phyloP scores from a whole-genome alignment of 2,113 vertebrate species.

The Genyomyrus donnyi region DNA sequence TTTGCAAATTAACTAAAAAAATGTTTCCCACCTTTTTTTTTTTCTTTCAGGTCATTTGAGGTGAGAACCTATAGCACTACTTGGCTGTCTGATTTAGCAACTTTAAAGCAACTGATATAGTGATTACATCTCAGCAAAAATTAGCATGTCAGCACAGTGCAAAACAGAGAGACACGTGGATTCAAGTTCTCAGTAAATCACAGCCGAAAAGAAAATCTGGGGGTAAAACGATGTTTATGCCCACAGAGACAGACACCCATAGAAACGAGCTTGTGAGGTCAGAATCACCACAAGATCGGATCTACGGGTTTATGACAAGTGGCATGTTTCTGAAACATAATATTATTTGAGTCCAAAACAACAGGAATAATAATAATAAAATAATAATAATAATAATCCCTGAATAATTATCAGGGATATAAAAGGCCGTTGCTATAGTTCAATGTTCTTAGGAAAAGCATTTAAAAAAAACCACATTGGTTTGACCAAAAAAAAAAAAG shows the following conservation, averaged over 20 bases:
- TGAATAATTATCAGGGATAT: not conserved
- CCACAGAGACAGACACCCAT: constrained; percentile 98
- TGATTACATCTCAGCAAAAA: not conserved
- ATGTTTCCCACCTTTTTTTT: not conserved
- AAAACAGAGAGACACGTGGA: not conserved
- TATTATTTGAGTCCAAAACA: not conserved
- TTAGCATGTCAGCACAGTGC: not conserved
- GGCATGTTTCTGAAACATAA: constrained; percentile 48
- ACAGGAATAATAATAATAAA: not conserved
- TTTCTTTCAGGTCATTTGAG: not conserved
- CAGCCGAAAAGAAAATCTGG: not conserved
- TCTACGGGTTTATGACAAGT: constrained; percentile 99
- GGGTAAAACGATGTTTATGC: constrained; percentile 50
- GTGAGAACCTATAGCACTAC: not conserved
- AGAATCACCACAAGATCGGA: constrained; percentile 98
- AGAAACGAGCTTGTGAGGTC: constrained; percentile 96
- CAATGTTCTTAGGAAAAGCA: not conserved
- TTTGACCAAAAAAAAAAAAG: not conserved
- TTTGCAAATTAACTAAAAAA: not conserved
- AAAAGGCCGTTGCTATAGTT: not conserved
- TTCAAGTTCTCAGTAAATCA: not conserved
- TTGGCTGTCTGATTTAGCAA: not conserved
- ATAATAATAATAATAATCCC: not conserved
- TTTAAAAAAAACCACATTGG: not conserved
- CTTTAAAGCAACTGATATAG: not conserved